Conservation (phyloP, 92 coral and sea anemone species). For the Siderastrea radians region DNA sequence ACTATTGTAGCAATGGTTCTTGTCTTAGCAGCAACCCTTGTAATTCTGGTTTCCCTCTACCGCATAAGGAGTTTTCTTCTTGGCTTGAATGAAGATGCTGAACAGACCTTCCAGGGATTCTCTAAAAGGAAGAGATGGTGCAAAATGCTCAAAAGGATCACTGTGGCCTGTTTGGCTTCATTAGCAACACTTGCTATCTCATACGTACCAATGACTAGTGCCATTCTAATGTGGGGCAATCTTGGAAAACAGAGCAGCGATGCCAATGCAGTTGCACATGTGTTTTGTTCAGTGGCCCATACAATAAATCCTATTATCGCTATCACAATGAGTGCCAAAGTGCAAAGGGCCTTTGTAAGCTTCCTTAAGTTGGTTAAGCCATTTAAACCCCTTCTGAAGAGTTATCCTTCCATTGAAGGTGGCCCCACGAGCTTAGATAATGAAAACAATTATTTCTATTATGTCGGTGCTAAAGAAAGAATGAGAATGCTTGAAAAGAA, state of each 20-base stretch:
- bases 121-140: not conserved
- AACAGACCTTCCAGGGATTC: not conserved
- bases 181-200: not conserved
- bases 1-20: not conserved
- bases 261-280: constrained; percentile 4
- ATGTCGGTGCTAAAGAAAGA: too few species aligned
- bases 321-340: not conserved
- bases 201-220: not conserved
- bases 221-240: not conserved
- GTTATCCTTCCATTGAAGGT: not conserved
- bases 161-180: not conserved
- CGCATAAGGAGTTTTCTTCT: constrained; percentile 2
- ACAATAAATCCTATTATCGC: constrained; percentile 6
- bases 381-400: not conserved
- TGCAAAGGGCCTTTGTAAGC: not conserved
- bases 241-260: not conserved
- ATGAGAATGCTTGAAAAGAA: too few species aligned
- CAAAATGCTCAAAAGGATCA: not conserved
- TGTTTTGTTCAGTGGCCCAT: not conserved
- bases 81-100: not conserved
- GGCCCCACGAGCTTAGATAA: not conserved
- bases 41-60: not conserved
- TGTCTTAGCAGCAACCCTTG: not conserved
- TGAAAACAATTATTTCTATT: too few species aligned
- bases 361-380: not conserved